Percentiles rank a stretch among this genome's conserved stretches.
Conservation (phyloP, 2,888 invertebrate species). For the Philonicus albiceps region DNA sequence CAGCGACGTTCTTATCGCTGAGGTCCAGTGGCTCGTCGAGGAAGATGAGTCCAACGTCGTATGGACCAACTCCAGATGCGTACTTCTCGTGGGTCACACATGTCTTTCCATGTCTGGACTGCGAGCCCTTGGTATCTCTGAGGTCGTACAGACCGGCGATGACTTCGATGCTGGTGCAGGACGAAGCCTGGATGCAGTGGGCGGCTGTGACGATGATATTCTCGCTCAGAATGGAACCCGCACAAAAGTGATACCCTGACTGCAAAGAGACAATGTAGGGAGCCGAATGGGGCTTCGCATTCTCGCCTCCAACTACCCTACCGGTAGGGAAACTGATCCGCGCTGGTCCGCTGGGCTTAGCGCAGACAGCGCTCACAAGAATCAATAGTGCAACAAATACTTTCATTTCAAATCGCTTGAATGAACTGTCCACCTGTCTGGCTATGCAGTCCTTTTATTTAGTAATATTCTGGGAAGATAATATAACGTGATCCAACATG, state of each 20-base stretch:
- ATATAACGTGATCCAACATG: neutral
- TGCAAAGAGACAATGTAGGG: conserved; percentile 63
- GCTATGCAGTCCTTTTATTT: neutral
- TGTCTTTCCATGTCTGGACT: conserved; percentile 47
- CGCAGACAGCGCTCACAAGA: neutral
- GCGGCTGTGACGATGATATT: conserved; percentile 62
- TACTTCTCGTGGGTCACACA: conserved; percentile 56
- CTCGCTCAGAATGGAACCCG: conserved; percentile 62
- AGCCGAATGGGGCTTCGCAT: conserved; percentile 60
- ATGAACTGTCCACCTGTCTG: neutral
- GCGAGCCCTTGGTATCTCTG: conserved; percentile 52
- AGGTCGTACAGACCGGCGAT: conserved; percentile 63
- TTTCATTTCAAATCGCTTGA: conserved; percentile 14
- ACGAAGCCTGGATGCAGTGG: conserved; percentile 54
- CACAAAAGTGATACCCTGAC: conserved; percentile 56
- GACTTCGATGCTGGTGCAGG: conserved; percentile 53
- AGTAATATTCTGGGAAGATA: neutral
- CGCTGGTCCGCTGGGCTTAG: neutral
- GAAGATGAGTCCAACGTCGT: conserved; percentile 67
- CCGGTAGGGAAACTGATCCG: conserved; percentile 8
- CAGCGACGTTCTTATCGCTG: conserved; percentile 54
- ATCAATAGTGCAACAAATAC: neutral
- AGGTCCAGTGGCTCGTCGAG: conserved; percentile 54
- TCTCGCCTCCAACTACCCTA: conserved; percentile 52
- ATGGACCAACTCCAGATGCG: conserved; percentile 61